These are phyloP conservation scores for Parasteatoda lunata DNA, from an alignment of 2,888 invertebrate genomes.

Conservation along the genomic window DNA sequence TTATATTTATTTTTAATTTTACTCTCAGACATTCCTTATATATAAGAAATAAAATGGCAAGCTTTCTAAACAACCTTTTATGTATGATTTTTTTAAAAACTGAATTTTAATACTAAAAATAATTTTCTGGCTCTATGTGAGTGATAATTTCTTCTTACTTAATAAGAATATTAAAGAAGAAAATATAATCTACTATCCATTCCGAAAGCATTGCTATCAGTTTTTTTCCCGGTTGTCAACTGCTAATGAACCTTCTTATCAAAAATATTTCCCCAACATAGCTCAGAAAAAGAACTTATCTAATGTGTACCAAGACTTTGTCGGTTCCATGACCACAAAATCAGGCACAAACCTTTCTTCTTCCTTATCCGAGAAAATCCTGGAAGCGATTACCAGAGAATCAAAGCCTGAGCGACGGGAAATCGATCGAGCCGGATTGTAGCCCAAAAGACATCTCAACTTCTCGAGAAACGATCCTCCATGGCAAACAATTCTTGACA, in stretches of 20 bases:
- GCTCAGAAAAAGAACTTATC: not conserved
- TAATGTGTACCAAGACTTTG: not conserved
- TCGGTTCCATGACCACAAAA: not conserved
- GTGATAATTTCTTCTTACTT: no score
- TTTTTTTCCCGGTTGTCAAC: no score
- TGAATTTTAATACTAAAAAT: no score
- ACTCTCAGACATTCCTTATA: no score
- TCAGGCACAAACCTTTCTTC: not conserved
- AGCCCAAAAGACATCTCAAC: slow-evolving; percentile 1
- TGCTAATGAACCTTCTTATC: not conserved
- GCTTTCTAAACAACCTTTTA: no score
- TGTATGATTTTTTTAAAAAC: no score
- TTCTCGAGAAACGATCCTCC: slow-evolving; percentile 1
- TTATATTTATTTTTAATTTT: no score
- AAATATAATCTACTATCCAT: no score
- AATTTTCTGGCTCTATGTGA: no score
- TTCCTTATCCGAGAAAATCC: not conserved
- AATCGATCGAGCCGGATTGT: not conserved
- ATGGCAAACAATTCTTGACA: slow-evolving; percentile 3
- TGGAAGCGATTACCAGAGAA: not conserved
- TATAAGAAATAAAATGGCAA: no score
- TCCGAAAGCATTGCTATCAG: no score
- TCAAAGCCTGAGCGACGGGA: slow-evolving; percentile 5
- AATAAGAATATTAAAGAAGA: no score
- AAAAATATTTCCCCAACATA: not conserved